phyloP scores from a whole-genome alignment of 1,140 invertebrate genomes.

The Drosophila grimshawi region DNA sequence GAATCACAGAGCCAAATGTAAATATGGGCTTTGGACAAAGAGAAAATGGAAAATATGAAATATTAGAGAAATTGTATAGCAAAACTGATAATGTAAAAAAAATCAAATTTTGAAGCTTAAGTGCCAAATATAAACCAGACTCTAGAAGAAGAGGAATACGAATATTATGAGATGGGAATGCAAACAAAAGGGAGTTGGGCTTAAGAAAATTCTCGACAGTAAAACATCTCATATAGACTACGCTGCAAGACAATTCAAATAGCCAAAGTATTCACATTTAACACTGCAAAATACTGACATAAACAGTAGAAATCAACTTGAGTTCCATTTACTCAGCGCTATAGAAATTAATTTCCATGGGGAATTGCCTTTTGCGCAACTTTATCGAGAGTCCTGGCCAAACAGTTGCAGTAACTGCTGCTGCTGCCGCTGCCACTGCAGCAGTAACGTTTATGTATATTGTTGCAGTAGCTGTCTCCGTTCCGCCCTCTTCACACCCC shows the following conservation, averaged over 20 bases:
- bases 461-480: constrained; percentile 46
- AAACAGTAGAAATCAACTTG: too few relatives aligned
- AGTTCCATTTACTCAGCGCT: too few relatives aligned
- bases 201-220: not conserved
- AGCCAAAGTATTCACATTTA: constrained; percentile 6
- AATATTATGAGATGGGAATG: not conserved
- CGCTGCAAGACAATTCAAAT: not conserved
- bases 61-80: not conserved
- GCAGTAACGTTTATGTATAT: constrained; percentile 77
- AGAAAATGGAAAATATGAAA: not conserved
- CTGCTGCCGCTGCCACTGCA: constrained; percentile 21
- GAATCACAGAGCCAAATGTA: not conserved
- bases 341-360: constrained; percentile 80
- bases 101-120: not conserved
- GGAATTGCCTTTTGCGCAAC: constrained; percentile 74
- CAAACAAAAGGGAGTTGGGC: not conserved
- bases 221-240: not conserved
- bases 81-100: not conserved
- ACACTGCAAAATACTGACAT: too few relatives aligned
- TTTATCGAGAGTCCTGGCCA: constrained; percentile 70
- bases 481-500: constrained; percentile 4
- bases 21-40: not conserved
- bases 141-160: not conserved
- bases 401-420: constrained; percentile 45
- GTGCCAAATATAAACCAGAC: not conserved